phyloP scores from a whole-genome alignment of 2,797 vertebrate species.

The Arctocebus calabarensis region DNA sequence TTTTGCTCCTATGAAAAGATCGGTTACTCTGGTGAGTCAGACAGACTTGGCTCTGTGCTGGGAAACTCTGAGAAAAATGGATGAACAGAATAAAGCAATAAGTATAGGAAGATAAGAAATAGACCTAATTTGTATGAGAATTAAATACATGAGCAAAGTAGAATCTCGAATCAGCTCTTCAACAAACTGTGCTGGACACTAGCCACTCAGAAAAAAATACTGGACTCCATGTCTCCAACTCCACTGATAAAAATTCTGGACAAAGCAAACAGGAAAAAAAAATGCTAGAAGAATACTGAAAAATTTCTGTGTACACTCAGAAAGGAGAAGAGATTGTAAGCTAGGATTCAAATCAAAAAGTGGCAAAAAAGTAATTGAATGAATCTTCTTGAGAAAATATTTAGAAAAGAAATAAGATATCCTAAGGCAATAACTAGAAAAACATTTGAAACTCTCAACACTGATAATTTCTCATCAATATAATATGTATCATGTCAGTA shows the following conservation, averaged over 20 bases:
- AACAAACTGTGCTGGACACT: not conserved
- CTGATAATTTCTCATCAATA: not conserved
- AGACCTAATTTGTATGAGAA: not conserved
- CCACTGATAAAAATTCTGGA: not conserved
- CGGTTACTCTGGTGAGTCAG: not conserved
- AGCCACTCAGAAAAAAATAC: not conserved
- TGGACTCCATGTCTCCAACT: not conserved
- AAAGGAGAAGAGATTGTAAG: not conserved
- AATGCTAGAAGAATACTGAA: not conserved
- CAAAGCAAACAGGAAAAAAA: slow-evolving; percentile 11
- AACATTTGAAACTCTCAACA: not conserved
- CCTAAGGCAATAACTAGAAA: slow-evolving; percentile 1
- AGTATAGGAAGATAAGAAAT: not conserved
- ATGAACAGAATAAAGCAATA: not conserved
- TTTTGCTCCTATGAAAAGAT: not conserved
- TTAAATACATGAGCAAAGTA: not conserved
- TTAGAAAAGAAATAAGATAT: not conserved
- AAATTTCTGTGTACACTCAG: not conserved
- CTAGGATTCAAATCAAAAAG: not conserved
- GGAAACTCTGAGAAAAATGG: not conserved
- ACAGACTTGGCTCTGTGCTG: not conserved
- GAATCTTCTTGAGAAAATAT: not conserved
- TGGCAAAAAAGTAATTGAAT: not conserved
- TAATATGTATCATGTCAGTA: not conserved
- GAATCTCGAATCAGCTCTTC: not conserved